phyloP scores from a whole-genome alignment of 2,113 vertebrate genomes.

The Myxocyprinus asiaticus region DNA sequence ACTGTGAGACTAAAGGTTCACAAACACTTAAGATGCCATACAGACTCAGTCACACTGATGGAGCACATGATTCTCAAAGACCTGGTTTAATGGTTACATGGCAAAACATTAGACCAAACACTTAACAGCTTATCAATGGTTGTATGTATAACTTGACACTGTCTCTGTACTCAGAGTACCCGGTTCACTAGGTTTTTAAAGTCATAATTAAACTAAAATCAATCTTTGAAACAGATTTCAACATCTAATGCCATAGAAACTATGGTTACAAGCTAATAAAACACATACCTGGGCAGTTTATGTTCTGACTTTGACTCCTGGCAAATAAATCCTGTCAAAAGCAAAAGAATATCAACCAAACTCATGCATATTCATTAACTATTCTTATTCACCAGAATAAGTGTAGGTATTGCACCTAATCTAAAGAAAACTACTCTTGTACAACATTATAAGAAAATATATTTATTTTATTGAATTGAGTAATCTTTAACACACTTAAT shows the following conservation, averaged over 20 bases:
- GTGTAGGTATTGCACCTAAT: neutral
- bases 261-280: neutral
- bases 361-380: neutral
- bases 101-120: slow-evolving; percentile 31
- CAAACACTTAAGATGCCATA: slow-evolving; percentile 49
- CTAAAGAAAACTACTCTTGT: too few species aligned
- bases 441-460: too few species aligned
- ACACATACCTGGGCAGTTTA: slow-evolving; percentile 81
- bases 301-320: slow-evolving; percentile 78
- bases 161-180: neutral
- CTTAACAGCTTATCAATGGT: slow-evolving; percentile 18
- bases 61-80: slow-evolving; percentile 35
- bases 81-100: slow-evolving; percentile 19
- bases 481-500: too few species aligned
- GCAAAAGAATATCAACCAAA: slow-evolving; percentile 43
- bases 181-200: neutral
- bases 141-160: slow-evolving; percentile 23
- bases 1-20: slow-evolving; percentile 50
- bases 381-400: neutral
- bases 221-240: too few species aligned
- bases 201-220: neutral
- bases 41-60: slow-evolving; percentile 38
- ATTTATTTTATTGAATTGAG: too few species aligned
- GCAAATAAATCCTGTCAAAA: slow-evolving; percentile 82
- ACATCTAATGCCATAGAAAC: too few species aligned